Conservation (phyloP, 2,113 vertebrate species). For the Ahaetulla prasina region DNA sequence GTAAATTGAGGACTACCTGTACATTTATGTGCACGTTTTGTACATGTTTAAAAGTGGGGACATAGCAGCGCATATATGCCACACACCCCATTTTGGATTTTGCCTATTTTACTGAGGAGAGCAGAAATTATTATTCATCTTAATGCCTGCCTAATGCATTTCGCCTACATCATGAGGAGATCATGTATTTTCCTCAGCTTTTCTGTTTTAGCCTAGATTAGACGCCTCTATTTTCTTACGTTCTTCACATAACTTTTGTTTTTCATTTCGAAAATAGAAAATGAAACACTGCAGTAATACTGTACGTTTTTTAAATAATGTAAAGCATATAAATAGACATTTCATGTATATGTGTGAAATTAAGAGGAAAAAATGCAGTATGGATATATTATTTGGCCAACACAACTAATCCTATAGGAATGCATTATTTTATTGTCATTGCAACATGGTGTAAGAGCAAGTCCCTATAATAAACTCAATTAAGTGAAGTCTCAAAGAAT, state of each 20-base stretch:
- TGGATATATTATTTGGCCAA: not conserved
- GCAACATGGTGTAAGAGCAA: not conserved
- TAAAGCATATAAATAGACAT: not conserved
- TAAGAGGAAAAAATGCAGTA: not conserved
- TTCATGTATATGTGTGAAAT: not conserved
- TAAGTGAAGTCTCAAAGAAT: not conserved
- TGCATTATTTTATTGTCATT: not conserved
- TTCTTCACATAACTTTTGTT: not conserved
- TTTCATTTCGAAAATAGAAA: not conserved
- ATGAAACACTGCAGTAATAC: not conserved
- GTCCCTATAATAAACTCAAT: not conserved
- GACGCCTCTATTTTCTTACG: not conserved
- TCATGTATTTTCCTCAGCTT: not conserved
- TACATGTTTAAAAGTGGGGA: not conserved
- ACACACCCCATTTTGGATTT: not conserved
- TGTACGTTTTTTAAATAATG: not conserved
- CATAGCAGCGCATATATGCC: not conserved
- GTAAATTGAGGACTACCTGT: too few relatives aligned
- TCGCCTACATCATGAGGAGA: not conserved
- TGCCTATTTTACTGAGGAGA: not conserved
- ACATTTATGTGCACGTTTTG: too few relatives aligned
- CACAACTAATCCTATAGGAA: not conserved
- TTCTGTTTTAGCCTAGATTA: not conserved
- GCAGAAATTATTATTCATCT: not conserved
- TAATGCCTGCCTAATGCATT: not conserved